Evolutionary conservation across 2,888 invertebrate species (phyloP).

Genomic region (Acrocyrtus sp.): DNA sequence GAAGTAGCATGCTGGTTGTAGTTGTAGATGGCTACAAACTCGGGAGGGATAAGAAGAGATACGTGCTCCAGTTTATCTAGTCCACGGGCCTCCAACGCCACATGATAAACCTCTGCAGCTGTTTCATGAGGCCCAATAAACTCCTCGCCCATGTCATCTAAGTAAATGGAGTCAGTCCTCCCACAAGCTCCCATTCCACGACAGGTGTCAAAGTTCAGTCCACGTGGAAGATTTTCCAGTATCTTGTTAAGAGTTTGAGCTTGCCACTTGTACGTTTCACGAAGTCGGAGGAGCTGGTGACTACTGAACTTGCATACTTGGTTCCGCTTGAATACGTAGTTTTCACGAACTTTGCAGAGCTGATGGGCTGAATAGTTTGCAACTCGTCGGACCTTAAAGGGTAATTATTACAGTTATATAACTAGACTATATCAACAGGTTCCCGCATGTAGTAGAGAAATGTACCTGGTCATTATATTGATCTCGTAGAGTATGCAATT

Average conservation of each 20-base stretch:
- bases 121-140: conserved; percentile 4
- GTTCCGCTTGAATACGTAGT: conserved; percentile 94
- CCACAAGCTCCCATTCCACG: conserved; percentile 81
- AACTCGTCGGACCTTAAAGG: conserved; percentile 89
- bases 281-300: conserved; percentile 86
- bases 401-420: background rate
- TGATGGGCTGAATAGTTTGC: conserved; percentile 92
- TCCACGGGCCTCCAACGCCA: background rate
- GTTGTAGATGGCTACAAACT: conserved; percentile 48
- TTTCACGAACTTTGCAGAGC: conserved; percentile 93
- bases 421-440: too few species aligned
- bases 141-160: conserved; percentile 68
- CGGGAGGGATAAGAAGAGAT: conserved; percentile 58
- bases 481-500: conserved; percentile 85
- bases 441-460: conserved; percentile 7
- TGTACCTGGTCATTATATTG: conserved; percentile 92
- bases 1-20: background rate
- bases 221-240: conserved; percentile 85
- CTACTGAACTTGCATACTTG: conserved; percentile 95
- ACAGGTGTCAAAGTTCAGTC: conserved; percentile 69
- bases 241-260: conserved; percentile 95
- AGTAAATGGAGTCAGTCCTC: conserved; percentile 78
- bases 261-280: conserved; percentile 95
- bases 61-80: conserved; percentile 59
- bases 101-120: conserved; percentile 7